Evolutionary conservation across 2,113 vertebrate species (phyloP), one percentile per base, ranked within the genome.

Genomic region (Cromileptes altivelis): DNA sequence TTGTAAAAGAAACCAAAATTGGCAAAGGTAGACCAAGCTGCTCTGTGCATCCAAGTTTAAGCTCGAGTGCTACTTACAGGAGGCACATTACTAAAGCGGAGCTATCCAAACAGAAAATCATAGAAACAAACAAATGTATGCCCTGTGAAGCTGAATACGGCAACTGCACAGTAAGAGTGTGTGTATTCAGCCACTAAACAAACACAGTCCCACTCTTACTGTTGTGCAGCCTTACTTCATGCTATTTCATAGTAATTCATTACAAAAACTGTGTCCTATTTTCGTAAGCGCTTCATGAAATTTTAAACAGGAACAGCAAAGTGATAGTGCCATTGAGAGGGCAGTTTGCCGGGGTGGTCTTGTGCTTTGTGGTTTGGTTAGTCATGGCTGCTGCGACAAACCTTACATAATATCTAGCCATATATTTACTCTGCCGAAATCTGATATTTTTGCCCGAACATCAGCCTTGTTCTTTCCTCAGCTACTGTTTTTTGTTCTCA

Each of bases 271-370:
- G 69, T 77, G 57, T 63, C 58, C 71, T 90, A 63, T 82, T 87
- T 85, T 79, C 55, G 10, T 64, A 71, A 73, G 47, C 1, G 27
- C 75, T 70, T 85, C 78, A 72, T 89, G 50, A 82, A 78, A 87
- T 75, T 60, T 89, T 89, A 61, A 89, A 72, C 71, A 89, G 75
- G 47, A 75, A 77, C 80, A 74, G 75, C 62, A 55, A 72, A 78
- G 84, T 4, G n/a, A 85, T 72, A 53, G 57, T 76, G 81, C 60
- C 61, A 63, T 52, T 58, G 60, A 72, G 81, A 82, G 60, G 71
- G 80, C 68, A 71, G 47, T 83, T 81, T 77, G 60, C 71, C 70
- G 62, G 27, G 50, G 33, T 72, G 76, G 72, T 82, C 81, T 45
- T 0, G 4, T 64, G 73, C 76, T 83, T 61, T 62, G 60, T 45